phyloP scores from a whole-genome alignment of 2,113 vertebrate genomes.

The Daubentonia madagascariensis region DNA sequence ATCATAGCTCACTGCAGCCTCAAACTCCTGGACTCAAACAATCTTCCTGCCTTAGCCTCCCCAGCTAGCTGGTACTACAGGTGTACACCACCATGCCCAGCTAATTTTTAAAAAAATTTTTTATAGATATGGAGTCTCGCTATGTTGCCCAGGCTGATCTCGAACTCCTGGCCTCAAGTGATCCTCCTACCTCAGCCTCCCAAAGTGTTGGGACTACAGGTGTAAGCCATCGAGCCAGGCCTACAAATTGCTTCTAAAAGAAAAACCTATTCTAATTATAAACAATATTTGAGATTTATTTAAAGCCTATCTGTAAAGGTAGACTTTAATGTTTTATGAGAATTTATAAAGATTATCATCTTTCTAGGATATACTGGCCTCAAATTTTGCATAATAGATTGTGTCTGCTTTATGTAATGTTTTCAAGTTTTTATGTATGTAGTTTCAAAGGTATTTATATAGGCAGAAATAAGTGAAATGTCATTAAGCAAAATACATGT shows the following conservation, averaged over 20 bases:
- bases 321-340: not conserved
- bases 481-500: not conserved
- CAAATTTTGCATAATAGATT: not conserved
- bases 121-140: no score
- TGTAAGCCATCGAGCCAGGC: not conserved
- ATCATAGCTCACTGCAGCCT: no score
- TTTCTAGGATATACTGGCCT: not conserved
- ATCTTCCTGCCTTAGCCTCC: no score
- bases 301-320: not conserved
- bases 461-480: not conserved
- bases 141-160: no score
- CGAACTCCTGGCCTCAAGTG: no score
- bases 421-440: not conserved
- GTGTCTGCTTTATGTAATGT: not conserved
- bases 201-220: no score
- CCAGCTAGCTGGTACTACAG: no score
- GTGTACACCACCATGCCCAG: no score
- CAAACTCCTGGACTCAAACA: no score
- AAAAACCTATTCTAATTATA: not conserved
- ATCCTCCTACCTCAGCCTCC: no score
- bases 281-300: not conserved
- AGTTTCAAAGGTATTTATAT: not conserved
- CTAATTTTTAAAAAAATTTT: no score
- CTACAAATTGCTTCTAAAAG: not conserved
- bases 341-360: not conserved